Base-by-base conservation (phyloP, 1,140 invertebrate species). In the Trichonephila clavipes region DNA sequence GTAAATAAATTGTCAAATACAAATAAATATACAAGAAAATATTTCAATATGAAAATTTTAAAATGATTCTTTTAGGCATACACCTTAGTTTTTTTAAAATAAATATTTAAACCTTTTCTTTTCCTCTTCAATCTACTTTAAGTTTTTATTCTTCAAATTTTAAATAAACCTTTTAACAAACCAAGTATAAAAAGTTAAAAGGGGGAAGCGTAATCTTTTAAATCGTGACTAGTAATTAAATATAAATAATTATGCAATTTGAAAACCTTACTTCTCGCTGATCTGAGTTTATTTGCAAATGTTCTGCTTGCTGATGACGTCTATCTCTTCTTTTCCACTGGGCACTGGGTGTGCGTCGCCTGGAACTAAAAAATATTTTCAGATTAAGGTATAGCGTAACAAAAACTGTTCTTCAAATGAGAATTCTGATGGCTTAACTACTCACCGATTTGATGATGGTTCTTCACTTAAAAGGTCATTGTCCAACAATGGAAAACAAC, bases 401-500 rank as follows among this genome's bases (percentile, higher is more conserved):
- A 40, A 44, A 40, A 62, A n/a, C 61, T 62, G n/a, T 87, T 14
- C 28, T 18, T 7, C 28, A 40, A 88, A 61, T 62, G 62, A 8
- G 16, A 88, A 59, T 64, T 24, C 61, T 64, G 0, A 21, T 66
- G 10, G 19, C 24, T n/a, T 69, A 77, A 40, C 3, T 0, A 18
- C 14, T 95, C 95, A 96, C 96, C 96, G 96, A 97, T 97, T 97
- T 96, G 95, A 96, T 96, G 96, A 96, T 59, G 97, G 97, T 95
- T 98, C 97, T 95, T 97, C 97, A 95, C 98, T 98, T 72, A 99
- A 96, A 69, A 97, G 96, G 66, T 97, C 97, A 94, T 96, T 97
- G 95, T 98, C 97, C 51, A 99, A 96, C 8, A 97, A 95, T 24
- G 98, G 98, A 96, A 99, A 99, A 95, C 95, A 92, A 1, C 96